Evolutionary conservation across 2,797 vertebrate genomes (phyloP), one percentile per base, ranked within the genome.

Genomic region (Leptoclinus maculatus): DNA sequence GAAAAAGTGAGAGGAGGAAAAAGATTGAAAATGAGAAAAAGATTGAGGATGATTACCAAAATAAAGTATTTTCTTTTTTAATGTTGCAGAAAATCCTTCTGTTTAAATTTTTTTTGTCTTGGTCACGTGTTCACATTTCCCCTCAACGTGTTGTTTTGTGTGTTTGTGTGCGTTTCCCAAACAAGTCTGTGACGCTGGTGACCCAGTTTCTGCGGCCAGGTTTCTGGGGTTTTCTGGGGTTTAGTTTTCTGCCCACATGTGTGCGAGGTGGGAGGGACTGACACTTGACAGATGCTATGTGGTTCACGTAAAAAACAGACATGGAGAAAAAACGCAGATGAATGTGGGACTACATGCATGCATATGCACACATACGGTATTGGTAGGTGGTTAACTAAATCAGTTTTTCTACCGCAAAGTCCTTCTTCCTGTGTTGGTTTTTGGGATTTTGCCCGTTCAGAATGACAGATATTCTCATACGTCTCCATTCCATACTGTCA

Each of bases 251-350:
- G 34, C 76, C 80, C 45, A 84, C 83, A 71, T 60, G 75, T 78
- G 77, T 78, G 63, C 79, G 82, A 80, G 70, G 71, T 65, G 60
- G 88, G 85, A 88, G 85, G 80, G 80, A 78, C 71, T 67, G 86
- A 82, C 53, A 67, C 75, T 82, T 87, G 78, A 88, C 76, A 83
- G 71, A 79, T 71, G 82, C 81, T 80, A 86, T 88, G 86, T 63
- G 79, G 71, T 56, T 85, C 72, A 72, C 56, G 80, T 79, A 78
- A 87, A 88, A 68, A 78, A 34, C 71, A 76, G 38, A 79, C n/a
- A 67, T 1, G 5, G 17, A 70, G 45, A 3, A 45, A 71, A 65
- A 58, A 67, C 63, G 70, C 67, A 83, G 34, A 71, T 32, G 16
- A 34, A 47, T 34, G 36, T 17, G 9, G 43, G 21, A 66, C 29